phyloP scores from a whole-genome alignment of 2,113 vertebrate genomes.

The Rafetus swinhoei region DNA sequence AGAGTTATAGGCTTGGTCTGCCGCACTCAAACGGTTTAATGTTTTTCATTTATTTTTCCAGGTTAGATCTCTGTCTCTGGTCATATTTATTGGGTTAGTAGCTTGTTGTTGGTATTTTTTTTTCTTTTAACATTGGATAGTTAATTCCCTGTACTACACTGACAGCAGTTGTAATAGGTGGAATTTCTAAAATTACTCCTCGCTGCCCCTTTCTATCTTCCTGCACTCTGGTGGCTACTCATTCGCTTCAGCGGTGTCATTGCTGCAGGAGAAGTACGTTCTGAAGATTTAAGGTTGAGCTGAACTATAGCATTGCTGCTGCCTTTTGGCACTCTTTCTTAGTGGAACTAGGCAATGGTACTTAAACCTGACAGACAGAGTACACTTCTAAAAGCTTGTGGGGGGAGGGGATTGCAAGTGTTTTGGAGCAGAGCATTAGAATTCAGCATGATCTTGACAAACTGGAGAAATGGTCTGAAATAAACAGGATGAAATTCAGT shows the following conservation, averaged over 20 bases:
- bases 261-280: neutral
- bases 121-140: neutral
- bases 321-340: slow-evolving; percentile 11
- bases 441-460: neutral
- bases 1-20: slow-evolving; percentile 35
- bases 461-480: neutral
- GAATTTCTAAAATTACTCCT: slow-evolving; percentile 5
- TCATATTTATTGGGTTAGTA: slow-evolving; percentile 14
- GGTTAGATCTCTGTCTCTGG: neutral
- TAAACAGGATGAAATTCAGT: neutral
- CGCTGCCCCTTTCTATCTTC: neutral
- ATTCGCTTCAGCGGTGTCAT: neutral
- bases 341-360: neutral
- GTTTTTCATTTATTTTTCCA: slow-evolving; percentile 49
- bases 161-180: neutral
- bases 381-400: neutral
- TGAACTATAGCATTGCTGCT: neutral
- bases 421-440: neutral
- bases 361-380: neutral
- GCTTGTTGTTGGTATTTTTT: neutral
- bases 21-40: slow-evolving; percentile 12
- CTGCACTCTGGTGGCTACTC: neutral
- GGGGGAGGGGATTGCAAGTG: neutral
- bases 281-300: neutral
- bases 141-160: slow-evolving; percentile 6